These are phyloP conservation scores for Macrosiphum euphorbiae DNA, from an alignment of 2,888 invertebrate genomes.

Conservation along the genomic window DNA sequence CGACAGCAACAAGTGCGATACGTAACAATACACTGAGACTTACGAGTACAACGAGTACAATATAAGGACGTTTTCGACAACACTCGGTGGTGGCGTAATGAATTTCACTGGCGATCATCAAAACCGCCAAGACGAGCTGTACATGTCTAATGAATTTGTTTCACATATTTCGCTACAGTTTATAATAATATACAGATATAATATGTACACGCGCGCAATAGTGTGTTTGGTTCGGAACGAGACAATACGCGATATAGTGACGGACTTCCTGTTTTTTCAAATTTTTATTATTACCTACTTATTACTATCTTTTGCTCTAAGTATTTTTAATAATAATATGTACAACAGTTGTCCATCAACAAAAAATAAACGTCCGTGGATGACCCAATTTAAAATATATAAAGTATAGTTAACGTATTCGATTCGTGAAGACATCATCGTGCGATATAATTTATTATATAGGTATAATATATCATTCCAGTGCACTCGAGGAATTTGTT, in stretches of 20 bases:
- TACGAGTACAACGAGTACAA: neutral
- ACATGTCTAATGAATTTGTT: conserved; percentile 58
- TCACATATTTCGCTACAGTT: conserved; percentile 45
- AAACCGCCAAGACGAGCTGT: neutral
- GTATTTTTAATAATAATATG: neutral
- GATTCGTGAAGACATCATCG: neutral
- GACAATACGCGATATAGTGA: neutral
- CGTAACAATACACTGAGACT: neutral
- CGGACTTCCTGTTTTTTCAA: neutral
- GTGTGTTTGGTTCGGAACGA: neutral
- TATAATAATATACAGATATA: neutral
- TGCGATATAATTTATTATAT: neutral
- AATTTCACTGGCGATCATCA: conserved; percentile 34
- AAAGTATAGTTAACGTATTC: neutral
- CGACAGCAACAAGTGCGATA: neutral
- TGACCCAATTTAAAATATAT: conserved; percentile 12
- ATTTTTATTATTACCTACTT: neutral
- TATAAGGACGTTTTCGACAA: neutral
- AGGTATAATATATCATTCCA: neutral
- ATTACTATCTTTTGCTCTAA: neutral
- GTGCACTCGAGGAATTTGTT: neutral
- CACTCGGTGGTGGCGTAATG: neutral
- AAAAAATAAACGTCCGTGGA: neutral
- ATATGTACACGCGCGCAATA: neutral
- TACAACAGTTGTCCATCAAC: conserved; percentile 14